These are phyloP conservation scores for Caprella mutica DNA, from an alignment of 2,888 invertebrate genomes.

Conservation along the genomic window DNA sequence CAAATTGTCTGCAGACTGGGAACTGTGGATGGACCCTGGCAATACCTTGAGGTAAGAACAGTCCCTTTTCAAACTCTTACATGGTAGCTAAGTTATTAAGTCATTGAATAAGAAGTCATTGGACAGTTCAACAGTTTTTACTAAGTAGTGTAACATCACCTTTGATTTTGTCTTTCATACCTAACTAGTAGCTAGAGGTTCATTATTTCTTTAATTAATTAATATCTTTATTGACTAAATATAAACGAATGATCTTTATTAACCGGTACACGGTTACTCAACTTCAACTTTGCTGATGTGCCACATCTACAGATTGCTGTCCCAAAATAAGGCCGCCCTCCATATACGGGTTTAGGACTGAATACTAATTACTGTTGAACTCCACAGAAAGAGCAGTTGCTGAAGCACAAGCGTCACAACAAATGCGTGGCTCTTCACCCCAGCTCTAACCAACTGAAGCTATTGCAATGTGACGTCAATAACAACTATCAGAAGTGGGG, in stretches of 20 bases:
- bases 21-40: conserved; percentile 90
- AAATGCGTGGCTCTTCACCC: conserved; percentile 77
- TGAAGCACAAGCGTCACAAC: conserved; percentile 63
- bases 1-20: conserved; percentile 82
- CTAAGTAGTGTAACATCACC: neutral
- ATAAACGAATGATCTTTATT: neutral
- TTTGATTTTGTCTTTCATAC: neutral
- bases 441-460: conserved; percentile 59
- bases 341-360: neutral
- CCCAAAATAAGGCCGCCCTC: too few species aligned
- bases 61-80: neutral
- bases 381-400: conserved; percentile 50
- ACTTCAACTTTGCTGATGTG: too few species aligned
- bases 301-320: too few species aligned
- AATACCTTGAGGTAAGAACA: conserved; percentile 57
- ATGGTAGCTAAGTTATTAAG: too few species aligned
- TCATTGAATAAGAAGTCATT: too few species aligned
- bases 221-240: neutral
- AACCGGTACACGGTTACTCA: too few species aligned
- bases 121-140: too few species aligned
- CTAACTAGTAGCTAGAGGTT: neutral
- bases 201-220: conserved; percentile 10
- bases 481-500: conserved; percentile 82
- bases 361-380: neutral
- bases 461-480: conserved; percentile 70